Evolutionary conservation across 2,113 vertebrate genomes (phyloP), one percentile per base, ranked within the genome.

Genomic region (Scopus umbretta): DNA sequence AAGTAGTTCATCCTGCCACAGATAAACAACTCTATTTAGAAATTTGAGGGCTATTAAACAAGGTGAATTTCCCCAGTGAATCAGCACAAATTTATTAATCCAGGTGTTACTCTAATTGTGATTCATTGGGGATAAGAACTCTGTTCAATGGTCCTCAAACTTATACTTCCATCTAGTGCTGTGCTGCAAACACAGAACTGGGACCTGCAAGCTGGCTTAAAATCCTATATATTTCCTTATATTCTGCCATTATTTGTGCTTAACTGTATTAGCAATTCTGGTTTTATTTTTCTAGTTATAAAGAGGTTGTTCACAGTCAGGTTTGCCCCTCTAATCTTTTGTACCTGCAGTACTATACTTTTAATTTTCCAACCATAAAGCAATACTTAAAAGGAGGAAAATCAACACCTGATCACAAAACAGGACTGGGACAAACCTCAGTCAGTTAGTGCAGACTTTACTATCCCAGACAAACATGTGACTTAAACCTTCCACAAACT

Each of bases 61-160:
- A 86, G 87, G 94, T 67, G 87, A 97, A 97, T 97, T 95, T 97
- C 92, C 96, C 96, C 59, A 95, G 94, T 85, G 95, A 93, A 96
- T 97, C 92, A 88, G 84, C 66, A 76, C 66, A 96, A 96, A 97
- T 96, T 95, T 97, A 97, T 97, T 97, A 96, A 97, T 97, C 97
- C 97, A 97, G 97, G 95, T 96, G 96, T 96, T 97, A 62, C 95
- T 95, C 70, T 97, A 97, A 97, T 97, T 97, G 89, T 97, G 95
- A 97, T 97, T 96, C 97, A 97, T 97, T 95, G 81, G 94, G 91
- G 95, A 94, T 68, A 68, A 43, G 76, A 91, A 95, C 89, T 90
- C 91, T 95, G 94, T 93, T 97, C 91, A 97, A 95, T 95, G 92
- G 94, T 91, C 94, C 96, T 96, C 97, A 97, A 95, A 96, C 86